Evolutionary conservation across 2,797 vertebrate species (phyloP).

Genomic region (Melanotaenia nigrans): DNA sequence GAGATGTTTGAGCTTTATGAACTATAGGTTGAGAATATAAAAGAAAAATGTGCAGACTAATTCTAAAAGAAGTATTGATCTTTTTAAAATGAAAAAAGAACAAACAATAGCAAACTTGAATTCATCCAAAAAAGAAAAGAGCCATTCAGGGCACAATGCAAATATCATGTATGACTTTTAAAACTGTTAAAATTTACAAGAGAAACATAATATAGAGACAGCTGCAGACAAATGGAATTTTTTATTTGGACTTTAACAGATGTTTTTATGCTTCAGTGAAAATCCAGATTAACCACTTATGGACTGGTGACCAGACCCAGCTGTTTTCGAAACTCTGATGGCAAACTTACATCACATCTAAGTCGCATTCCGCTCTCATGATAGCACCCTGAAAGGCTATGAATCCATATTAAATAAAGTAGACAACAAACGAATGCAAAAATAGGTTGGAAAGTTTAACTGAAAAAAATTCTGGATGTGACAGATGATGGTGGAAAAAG

Average conservation of each 20-base stretch:
- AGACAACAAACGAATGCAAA: conserved; percentile 1
- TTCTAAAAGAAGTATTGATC: conserved; percentile 1
- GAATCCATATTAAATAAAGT: conserved; percentile 6
- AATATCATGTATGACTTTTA: background rate
- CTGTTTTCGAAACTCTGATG: background rate
- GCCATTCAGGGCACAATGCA: background rate
- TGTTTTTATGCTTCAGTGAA: background rate
- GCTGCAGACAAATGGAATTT: background rate
- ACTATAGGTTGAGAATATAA: conserved; percentile 6
- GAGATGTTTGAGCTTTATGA: conserved; percentile 4
- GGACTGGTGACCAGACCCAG: background rate
- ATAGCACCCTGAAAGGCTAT: background rate
- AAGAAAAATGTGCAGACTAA: conserved; percentile 1
- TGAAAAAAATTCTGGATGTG: conserved; percentile 5
- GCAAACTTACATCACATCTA: background rate
- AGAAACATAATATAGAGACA: background rate
- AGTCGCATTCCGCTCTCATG: background rate
- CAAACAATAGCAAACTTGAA: background rate
- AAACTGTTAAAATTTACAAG: background rate
- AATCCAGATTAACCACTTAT: background rate
- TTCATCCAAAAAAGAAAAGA: background rate
- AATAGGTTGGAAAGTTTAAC: background rate
- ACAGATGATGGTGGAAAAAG: background rate
- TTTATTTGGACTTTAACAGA: background rate
- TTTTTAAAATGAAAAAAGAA: background rate